Base-by-base conservation (phyloP, 2,113 vertebrate genomes). In the Rhinopomastus cyanomelas region DNA sequence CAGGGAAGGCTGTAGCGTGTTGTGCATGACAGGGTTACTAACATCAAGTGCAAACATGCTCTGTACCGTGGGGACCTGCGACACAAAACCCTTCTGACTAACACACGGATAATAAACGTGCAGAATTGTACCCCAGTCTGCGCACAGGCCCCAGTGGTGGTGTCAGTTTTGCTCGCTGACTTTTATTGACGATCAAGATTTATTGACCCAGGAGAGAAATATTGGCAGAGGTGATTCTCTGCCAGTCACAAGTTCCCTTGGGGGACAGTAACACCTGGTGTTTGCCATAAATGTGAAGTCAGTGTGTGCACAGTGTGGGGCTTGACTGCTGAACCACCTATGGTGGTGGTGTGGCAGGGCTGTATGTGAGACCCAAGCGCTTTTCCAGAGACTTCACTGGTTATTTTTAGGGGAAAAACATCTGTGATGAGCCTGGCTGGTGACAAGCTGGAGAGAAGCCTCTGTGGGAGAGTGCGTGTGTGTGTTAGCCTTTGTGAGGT, bases 121-220 rank as follows among this genome's bases (percentile, higher is more conserved):
- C 76, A 73, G 74, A 30, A 75, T 92, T 69, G 84, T 36, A 76
- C 87, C 94, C 94, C 75, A 27, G 66, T 86, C 89, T 75, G 56
- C 30, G 1, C 2, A 0, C 14, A 1, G 61, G 57, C 81, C 83
- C 51, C 39, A 3, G 36, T 5, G 16, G 18, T 4, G 30, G 26
- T 60, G 66, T 66, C 11, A 2, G 74, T 56, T 90, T 61, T 77
- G 66, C 77, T 87, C 13, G 0, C 69, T 95, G 88, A 26, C 65
- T 96, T 96, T 95, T 96, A 94, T 93, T 85, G 92, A 79, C 79
- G 73, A 22, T 53, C 79, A 92, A 79, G 69, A 92, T 94, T 93
- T 95, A 95, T 53, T 36, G 84, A 55, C 44, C 84, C 44, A 60
- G 52, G 91, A 36, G 94, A 88, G 75, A 72, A 81, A 32, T 39